Percentiles rank a stretch among this genome's conserved stretches.
These are phyloP conservation scores for Irena cyanogastra DNA, from an alignment of 2,113 vertebrate species.

Conservation along the genomic window DNA sequence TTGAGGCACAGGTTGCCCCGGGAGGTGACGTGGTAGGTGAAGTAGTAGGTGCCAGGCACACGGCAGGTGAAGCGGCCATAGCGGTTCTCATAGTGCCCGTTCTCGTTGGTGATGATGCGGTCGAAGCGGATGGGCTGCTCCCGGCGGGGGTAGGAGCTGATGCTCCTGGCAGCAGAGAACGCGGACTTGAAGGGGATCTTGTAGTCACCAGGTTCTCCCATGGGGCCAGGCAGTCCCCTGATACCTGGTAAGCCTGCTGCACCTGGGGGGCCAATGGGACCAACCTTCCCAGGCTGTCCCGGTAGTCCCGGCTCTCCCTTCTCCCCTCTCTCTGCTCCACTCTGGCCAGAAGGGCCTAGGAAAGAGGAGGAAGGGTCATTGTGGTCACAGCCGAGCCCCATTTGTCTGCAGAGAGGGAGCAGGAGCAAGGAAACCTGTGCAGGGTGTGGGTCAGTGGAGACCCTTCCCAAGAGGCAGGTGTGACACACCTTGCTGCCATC, in stretches of 20 bases:
- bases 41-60: slow-evolving; percentile 77
- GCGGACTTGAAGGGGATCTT: slow-evolving; percentile 37
- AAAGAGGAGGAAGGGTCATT: not conserved
- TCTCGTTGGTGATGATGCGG: slow-evolving; percentile 4
- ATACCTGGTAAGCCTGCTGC: not conserved
- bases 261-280: slow-evolving; percentile 64
- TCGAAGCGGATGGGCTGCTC: slow-evolving; percentile 70
- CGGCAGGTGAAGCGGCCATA: slow-evolving; percentile 69
- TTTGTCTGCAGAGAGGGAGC: not conserved
- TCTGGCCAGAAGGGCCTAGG: slow-evolving; percentile 63
- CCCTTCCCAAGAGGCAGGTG: not conserved
- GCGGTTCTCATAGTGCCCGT: slow-evolving; percentile 52
- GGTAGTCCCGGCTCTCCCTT: slow-evolving; percentile 61
- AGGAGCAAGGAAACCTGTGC: not conserved
- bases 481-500: not conserved
- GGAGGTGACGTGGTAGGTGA: slow-evolving; percentile 80
- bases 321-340: slow-evolving; percentile 40
- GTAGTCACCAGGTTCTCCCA: slow-evolving; percentile 66
- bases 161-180: slow-evolving; percentile 68
- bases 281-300: slow-evolving; percentile 74
- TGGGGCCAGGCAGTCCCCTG: slow-evolving; percentile 14
- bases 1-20: slow-evolving; percentile 69
- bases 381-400: rapidly evolving
- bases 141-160: not conserved
- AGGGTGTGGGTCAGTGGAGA: rapidly evolving